phyloP scores from a whole-genome alignment of 1,140 invertebrate species.

The Drosophila auraria region DNA sequence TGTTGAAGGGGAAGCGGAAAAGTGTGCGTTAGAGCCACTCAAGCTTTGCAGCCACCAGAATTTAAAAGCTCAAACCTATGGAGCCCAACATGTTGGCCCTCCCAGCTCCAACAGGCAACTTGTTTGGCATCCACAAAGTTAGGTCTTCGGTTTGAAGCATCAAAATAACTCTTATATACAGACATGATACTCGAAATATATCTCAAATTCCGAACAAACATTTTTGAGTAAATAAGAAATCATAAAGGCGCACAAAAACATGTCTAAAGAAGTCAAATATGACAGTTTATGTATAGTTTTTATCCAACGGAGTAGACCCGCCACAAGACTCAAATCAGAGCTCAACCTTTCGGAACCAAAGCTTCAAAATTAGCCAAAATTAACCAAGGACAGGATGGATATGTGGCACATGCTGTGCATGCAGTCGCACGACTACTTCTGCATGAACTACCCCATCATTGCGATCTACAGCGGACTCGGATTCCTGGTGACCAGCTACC shows the following conservation, averaged over 20 bases:
- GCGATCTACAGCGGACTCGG: slow-evolving; percentile 54
- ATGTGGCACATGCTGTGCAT: slow-evolving; percentile 50
- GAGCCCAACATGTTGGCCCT: not conserved
- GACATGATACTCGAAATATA: not conserved
- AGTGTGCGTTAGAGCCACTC: not conserved
- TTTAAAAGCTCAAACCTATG: slow-evolving; percentile 20
- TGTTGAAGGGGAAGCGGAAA: slow-evolving; percentile 23
- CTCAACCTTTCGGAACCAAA: slow-evolving; percentile 17
- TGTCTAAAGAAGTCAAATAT: not conserved
- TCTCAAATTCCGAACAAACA: not conserved
- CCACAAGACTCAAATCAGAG: slow-evolving; percentile 8
- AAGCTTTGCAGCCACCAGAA: not conserved
- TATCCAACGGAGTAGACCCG: slow-evolving; percentile 21
- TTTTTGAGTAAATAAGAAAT: not conserved
- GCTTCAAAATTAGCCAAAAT: slow-evolving; percentile 19
- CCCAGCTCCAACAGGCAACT: not conserved
- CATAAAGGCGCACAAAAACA: not conserved
- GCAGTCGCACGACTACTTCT: slow-evolving; percentile 57
- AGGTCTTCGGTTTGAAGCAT: too few relatives aligned
- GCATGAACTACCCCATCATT: slow-evolving; percentile 63
- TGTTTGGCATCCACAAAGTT: slow-evolving; percentile 34
- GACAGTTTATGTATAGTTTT: not conserved
- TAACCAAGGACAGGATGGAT: slow-evolving; percentile 41
- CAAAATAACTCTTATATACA: slow-evolving; percentile 24
- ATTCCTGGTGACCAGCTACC: slow-evolving; percentile 58